Conservation (phyloP, 2,113 vertebrate species). For the Anser cygnoides region DNA sequence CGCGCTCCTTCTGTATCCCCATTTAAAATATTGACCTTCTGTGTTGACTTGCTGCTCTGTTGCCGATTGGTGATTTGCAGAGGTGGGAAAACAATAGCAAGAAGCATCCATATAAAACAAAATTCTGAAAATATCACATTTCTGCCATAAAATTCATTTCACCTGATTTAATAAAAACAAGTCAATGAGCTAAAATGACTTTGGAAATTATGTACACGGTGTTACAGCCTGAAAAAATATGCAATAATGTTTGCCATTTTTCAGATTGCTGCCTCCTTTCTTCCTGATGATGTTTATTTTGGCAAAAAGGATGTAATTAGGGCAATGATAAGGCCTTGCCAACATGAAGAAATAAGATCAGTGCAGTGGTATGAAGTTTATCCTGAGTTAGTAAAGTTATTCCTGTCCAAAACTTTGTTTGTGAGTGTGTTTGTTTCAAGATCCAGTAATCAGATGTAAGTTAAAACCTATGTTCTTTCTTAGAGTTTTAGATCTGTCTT, state of each 20-base stretch:
- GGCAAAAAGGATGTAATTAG: not conserved
- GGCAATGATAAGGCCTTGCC: constrained; percentile 9
- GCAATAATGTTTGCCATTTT: not conserved
- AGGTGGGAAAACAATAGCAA: not conserved
- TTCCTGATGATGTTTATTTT: constrained; percentile 51
- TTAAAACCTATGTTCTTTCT: not conserved
- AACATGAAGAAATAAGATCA: constrained; percentile 37
- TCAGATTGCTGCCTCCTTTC: constrained; percentile 3
- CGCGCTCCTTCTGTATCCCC: not conserved
- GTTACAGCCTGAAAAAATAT: constrained; percentile 22
- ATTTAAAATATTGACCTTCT: not conserved
- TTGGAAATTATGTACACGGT: not conserved
- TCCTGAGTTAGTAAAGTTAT: constrained; percentile 11
- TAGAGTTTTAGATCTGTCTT: not conserved
- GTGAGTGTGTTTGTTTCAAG: not conserved
- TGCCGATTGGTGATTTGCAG: not conserved
- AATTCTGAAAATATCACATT: not conserved
- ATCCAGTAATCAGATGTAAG: not conserved
- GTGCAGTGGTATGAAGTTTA: not conserved
- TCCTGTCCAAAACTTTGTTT: not conserved
- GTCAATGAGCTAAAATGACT: not conserved
- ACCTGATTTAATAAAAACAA: not conserved
- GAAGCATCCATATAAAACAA: not conserved
- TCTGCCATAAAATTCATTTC: not conserved
- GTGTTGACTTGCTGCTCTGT: not conserved